Evolutionary conservation across 1,140 invertebrate species (phyloP).

Genomic region (Agrilus planipennis): DNA sequence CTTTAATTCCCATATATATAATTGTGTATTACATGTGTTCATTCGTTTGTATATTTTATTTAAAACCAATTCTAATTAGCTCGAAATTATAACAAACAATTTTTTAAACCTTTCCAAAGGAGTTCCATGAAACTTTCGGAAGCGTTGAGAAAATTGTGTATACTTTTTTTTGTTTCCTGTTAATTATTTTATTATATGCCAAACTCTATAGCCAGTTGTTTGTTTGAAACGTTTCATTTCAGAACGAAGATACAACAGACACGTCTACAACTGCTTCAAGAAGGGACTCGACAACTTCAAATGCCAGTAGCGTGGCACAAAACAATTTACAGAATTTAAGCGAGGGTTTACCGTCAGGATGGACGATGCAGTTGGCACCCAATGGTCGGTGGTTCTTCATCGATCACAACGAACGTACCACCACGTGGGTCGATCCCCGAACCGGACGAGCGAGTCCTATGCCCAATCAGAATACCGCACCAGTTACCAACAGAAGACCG

Average conservation of each 20-base stretch:
- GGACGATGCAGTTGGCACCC: constrained; percentile 84
- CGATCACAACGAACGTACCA: constrained; percentile 81
- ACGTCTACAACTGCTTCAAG: constrained; percentile 26
- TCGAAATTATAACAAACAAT: too few relatives aligned
- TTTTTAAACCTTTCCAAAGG: too few relatives aligned
- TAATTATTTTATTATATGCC: not conserved
- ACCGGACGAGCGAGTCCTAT: constrained; percentile 77
- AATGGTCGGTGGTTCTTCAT: constrained; percentile 92
- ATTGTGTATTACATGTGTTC: too few relatives aligned
- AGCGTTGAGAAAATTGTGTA: not conserved
- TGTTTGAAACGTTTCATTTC: constrained; percentile 10
- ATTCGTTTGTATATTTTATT: too few relatives aligned
- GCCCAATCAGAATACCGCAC: constrained; percentile 50
- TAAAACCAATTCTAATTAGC: too few relatives aligned
- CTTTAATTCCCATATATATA: too few relatives aligned
- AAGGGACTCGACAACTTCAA: constrained; percentile 21
- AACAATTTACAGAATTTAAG: constrained; percentile 24
- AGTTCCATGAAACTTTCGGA: too few relatives aligned
- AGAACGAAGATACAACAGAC: constrained; percentile 27
- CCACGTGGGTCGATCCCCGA: constrained; percentile 89
- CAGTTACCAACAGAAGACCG: constrained; percentile 38
- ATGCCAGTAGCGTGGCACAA: constrained; percentile 19
- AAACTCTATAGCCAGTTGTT: too few relatives aligned
- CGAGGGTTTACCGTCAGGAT: constrained; percentile 69
- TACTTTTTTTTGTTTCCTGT: not conserved